These are phyloP conservation scores for Danaus chrysippus DNA, from an alignment of 2,888 invertebrate genomes.

Conservation along the genomic window DNA sequence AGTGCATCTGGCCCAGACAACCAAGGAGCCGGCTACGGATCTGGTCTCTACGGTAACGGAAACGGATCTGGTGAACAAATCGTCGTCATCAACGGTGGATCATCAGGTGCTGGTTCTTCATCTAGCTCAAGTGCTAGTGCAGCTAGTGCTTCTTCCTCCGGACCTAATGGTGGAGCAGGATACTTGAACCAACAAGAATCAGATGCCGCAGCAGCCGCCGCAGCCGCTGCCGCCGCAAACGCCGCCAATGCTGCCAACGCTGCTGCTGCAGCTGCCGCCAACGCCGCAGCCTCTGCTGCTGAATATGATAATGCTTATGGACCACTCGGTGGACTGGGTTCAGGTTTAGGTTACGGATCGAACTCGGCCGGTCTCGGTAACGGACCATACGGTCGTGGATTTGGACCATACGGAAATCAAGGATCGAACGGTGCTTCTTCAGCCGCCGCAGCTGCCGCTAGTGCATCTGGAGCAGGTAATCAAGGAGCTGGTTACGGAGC, in stretches of 20 bases:
- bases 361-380: background rate
- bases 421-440: slow-evolving; percentile 1
- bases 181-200: slow-evolving; percentile 4
- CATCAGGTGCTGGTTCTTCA: slow-evolving; percentile 9
- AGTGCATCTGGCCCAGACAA: slow-evolving; percentile 6
- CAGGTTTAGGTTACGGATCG: background rate
- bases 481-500: background rate
- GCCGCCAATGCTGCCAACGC: background rate
- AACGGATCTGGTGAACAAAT: no score
- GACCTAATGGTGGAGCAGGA: background rate
- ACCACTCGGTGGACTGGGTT: background rate
- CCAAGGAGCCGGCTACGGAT: no score
- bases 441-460: slow-evolving; percentile 1
- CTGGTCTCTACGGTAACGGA: no score
- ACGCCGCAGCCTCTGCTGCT: no score
- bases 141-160: slow-evolving; percentile 1
- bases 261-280: no score
- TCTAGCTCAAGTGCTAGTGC: slow-evolving; percentile 6
- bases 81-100: background rate
- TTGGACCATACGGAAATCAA: slow-evolving; percentile 6
- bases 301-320: no score
- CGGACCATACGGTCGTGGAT: slow-evolving; percentile 1
- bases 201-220: background rate
- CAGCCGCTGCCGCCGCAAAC: slow-evolving; percentile 22
- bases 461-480: slow-evolving; percentile 2